Base-by-base conservation (phyloP, 2,888 invertebrate genomes). In the Oligia fasciuncula region DNA sequence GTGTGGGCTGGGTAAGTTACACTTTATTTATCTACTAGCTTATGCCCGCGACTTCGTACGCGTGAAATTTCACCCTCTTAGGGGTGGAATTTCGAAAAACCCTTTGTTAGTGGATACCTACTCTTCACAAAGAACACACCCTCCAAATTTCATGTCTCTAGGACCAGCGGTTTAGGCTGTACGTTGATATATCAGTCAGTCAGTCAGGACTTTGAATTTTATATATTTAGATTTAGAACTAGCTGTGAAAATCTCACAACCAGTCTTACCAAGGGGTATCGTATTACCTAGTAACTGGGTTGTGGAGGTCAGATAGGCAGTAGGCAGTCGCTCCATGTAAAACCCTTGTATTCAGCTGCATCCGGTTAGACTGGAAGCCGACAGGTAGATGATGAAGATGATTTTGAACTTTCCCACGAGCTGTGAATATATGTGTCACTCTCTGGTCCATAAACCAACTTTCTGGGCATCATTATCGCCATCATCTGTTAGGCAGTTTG, bases 1-100 rank as follows among this genome's bases (percentile, higher is more conserved):
- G 92, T 93, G 0, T 96, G 95, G 95, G 85, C 89, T 4, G 94
- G 95, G 96, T 95, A 4, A 65, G 72, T 40, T 6, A 11, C 23
- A 54, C 35, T 35, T 35, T 17, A 14, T 19, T 19, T 69, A 19
- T 70, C 4, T 51, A 35, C 29, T 29, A 29, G 29, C 29, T 29
- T 29, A 29, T 29, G 29, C 29, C 29, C 29, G 29, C 29, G 29
- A 29, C 1, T 29, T 29, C 29, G 29, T 29, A 29, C 29, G 29
- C 29, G 29, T 29, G 29, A 29, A 29, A 29, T 29, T 29, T 29
- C 29, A 29, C 29, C 29, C 29, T 29, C 29, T 29, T 29, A 29
- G 29, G 29, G 29, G 29, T 29, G 29, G 29, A 29, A 29, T 29
- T 29, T 29, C 29, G 29, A 29, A 29, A 29, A 29, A 29, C 29